Base-by-base conservation (phyloP, 1,140 invertebrate genomes). In the Pogonus chalceus region DNA sequence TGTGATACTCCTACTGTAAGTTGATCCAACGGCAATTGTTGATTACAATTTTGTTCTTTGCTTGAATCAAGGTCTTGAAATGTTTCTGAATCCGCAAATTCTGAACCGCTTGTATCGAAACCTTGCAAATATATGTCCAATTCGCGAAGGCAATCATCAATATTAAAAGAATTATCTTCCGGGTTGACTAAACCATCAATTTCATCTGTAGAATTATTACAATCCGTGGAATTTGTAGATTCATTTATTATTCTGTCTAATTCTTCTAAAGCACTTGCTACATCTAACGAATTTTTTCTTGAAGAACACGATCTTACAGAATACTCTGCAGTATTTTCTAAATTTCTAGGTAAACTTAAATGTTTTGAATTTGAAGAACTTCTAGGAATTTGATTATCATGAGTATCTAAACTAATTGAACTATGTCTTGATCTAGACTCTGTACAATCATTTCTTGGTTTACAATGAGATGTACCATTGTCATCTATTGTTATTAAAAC, bases 121-220 rank as follows among this genome's bases (percentile, higher is more conserved):
- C 39, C 56, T 43, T 56, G 56, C 7, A 69, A 54, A 58, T 66
- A 69, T 48, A 66, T 64, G 52, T 69, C 68, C 50, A 69, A 54
- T 53, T 69, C 68, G 53, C 60, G 56, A 23, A 69, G 54, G 56
- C 68, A 69, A 12, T 67, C 62, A 35, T 67, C 64, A 2, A 69
- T 62, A 47, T 53, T 59, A 47, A 56, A 35, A 10, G 58, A 51
- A n/a, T 57, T 53, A 10, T 54, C 21, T 20, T 49, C 55, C 3
- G 9, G 7, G 18, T 18, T 43, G 24, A 56, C 56, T 2, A 49
- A 20, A 35, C 35, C 55, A 51, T 53, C 49, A 21, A 35, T 35
- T 9, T 39, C 56, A 49, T 57, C 49, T 9, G 18, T 26, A 24
- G 35, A 35, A 10, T 49, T 26, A 26, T 47, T 20, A 39, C 31